Percentiles rank a stretch among this genome's conserved stretches.
These are phyloP conservation scores for Chirona hameri DNA, from an alignment of 2,888 invertebrate species.

Conservation along the genomic window DNA sequence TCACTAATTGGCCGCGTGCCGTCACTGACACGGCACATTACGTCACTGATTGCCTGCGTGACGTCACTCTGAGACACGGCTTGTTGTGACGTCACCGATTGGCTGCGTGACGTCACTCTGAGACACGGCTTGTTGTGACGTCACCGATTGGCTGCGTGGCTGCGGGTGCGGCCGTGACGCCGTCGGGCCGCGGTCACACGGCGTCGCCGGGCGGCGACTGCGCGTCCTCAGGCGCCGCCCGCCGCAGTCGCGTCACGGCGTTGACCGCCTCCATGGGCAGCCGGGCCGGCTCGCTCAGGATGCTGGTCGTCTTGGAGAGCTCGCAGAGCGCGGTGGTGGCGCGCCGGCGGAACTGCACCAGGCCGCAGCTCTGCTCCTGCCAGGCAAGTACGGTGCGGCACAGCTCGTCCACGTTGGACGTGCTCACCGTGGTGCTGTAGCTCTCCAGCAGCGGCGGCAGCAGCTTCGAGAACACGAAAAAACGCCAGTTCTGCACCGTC, in stretches of 20 bases:
- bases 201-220: background rate
- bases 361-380: conserved; percentile 95
- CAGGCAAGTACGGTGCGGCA: conserved; percentile 87
- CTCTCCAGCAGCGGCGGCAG: conserved; percentile 84
- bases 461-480: conserved; percentile 95
- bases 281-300: conserved; percentile 80
- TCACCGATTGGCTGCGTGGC: background rate
- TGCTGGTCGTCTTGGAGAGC: conserved; percentile 87
- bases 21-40: no score
- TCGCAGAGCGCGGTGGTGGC: conserved; percentile 85
- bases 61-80: no score
- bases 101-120: background rate
- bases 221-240: conserved; percentile 30
- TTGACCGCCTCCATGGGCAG: conserved; percentile 84
- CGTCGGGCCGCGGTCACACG: background rate
- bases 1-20: no score
- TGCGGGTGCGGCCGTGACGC: background rate
- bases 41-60: no score
- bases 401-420: conserved; percentile 83
- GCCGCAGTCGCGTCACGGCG: conserved; percentile 54
- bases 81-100: background rate
- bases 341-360: conserved; percentile 88
- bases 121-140: background rate
- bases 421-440: conserved; percentile 87
- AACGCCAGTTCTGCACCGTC: conserved; percentile 92